phyloP scores from a whole-genome alignment of 2,797 vertebrate species.

The Argya squamiceps region DNA sequence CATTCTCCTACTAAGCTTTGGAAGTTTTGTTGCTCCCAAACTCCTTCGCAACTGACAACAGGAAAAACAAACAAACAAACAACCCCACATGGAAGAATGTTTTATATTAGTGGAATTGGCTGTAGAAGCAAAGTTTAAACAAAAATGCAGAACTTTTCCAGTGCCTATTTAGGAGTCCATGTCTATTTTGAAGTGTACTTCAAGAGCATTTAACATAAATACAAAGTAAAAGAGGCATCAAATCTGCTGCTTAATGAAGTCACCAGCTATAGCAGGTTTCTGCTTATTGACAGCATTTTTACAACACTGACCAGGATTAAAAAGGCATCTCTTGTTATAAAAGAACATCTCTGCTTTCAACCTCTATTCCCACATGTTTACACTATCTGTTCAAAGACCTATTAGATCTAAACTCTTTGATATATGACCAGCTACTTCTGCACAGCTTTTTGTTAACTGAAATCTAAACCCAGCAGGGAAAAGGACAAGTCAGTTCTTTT shows the following conservation, averaged over 20 bases:
- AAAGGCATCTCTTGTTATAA: background rate
- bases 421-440: conserved; percentile 52
- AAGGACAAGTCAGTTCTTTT: conserved; percentile 63
- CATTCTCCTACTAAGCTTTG: background rate
- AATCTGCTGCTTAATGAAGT: background rate
- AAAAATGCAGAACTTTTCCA: background rate
- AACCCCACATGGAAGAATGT: accelerated
- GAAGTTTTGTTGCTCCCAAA: background rate
- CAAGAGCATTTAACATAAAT: background rate
- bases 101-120: too few species aligned
- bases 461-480: conserved; percentile 49
- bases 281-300: conserved; percentile 38
- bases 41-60: accelerated
- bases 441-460: conserved; percentile 62
- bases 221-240: background rate
- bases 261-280: background rate
- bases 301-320: background rate
- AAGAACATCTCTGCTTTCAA: conserved; percentile 32
- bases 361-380: conserved; percentile 62
- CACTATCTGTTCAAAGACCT: conserved; percentile 64
- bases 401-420: conserved; percentile 71
- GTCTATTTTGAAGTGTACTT: background rate
- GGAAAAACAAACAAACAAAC: background rate
- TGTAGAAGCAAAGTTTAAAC: background rate
- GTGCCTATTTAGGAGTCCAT: background rate